A percentile compares a stretch with the other conserved stretches of the same genome.
Conservation (phyloP, 1,140 invertebrate species). For the Bradysia coprophila region DNA sequence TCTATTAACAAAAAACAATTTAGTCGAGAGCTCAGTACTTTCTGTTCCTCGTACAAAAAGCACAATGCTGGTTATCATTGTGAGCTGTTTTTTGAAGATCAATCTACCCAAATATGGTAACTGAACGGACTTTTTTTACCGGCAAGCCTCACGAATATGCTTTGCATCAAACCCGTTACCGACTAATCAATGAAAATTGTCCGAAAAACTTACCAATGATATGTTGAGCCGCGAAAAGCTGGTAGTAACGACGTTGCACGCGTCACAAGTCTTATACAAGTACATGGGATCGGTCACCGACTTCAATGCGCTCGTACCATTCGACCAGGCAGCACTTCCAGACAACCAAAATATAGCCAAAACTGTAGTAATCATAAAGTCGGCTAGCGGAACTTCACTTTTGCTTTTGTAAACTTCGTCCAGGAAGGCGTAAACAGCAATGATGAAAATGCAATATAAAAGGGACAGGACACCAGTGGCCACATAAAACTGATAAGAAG, state of each 20-base stretch:
- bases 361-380: slow-evolving; percentile 38
- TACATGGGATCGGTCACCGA: slow-evolving; percentile 27
- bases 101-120: no score
- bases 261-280: no score
- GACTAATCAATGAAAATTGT: no score
- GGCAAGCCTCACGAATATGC: no score
- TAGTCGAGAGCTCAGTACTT: no score
- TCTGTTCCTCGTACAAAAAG: no score
- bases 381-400: slow-evolving; percentile 28
- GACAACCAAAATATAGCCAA: slow-evolving; percentile 46
- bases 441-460: slow-evolving; percentile 36
- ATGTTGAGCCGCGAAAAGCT: slow-evolving; percentile 38
- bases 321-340: slow-evolving; percentile 43
- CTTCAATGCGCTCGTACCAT: slow-evolving; percentile 37
- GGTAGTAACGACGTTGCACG: slow-evolving; percentile 17
- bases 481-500: slow-evolving; percentile 55
- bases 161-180: no score
- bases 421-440: slow-evolving; percentile 37
- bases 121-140: no score
- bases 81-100: no score
- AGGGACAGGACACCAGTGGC: slow-evolving; percentile 46
- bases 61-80: no score
- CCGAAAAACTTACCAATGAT: slow-evolving; percentile 39
- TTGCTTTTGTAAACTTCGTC: slow-evolving; percentile 37
- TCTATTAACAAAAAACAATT: no score